Percentiles rank a stretch among this genome's conserved stretches.
phyloP scores from a whole-genome alignment of 2,888 invertebrate species.

The Acanthoscelides obtectus region DNA sequence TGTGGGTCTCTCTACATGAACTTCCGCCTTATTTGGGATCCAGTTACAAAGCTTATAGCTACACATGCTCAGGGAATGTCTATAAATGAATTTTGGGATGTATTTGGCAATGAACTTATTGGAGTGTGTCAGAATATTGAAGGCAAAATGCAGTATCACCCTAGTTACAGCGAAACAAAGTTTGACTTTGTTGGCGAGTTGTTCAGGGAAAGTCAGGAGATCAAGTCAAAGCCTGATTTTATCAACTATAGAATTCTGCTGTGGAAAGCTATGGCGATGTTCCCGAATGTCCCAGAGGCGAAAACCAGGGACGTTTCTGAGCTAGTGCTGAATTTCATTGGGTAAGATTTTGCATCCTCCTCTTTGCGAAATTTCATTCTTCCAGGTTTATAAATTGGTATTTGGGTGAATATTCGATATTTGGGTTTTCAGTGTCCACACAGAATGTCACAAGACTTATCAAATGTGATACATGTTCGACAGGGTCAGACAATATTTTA shows the following conservation, averaged over 20 bases:
- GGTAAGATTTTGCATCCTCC: constrained; percentile 52
- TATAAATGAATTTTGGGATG: constrained; percentile 66
- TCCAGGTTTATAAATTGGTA: no score
- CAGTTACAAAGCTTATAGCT: constrained; percentile 68
- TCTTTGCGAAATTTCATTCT: no score
- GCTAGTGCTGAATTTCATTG: constrained; percentile 75
- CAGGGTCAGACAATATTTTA: no score
- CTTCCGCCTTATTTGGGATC: constrained; percentile 87
- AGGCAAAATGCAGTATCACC: constrained; percentile 25
- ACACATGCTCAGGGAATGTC: constrained; percentile 64
- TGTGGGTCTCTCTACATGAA: constrained; percentile 80
- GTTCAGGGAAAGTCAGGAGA: constrained; percentile 32
- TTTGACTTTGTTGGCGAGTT: constrained; percentile 34
- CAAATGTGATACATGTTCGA: no score
- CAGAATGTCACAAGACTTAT: no score
- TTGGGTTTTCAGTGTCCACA: no score
- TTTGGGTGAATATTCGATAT: no score
- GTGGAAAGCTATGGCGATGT: constrained; percentile 73
- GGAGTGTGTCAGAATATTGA: constrained; percentile 50
- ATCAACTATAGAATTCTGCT: constrained; percentile 72
- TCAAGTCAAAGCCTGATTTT: constrained; percentile 62
- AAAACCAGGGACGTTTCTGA: constrained; percentile 76
- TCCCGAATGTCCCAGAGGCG: constrained; percentile 71
- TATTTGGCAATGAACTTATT: constrained; percentile 59
- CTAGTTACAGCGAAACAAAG: constrained; percentile 19